Base-by-base conservation (phyloP, 2,113 vertebrate genomes). In the Trinectes maculatus region DNA sequence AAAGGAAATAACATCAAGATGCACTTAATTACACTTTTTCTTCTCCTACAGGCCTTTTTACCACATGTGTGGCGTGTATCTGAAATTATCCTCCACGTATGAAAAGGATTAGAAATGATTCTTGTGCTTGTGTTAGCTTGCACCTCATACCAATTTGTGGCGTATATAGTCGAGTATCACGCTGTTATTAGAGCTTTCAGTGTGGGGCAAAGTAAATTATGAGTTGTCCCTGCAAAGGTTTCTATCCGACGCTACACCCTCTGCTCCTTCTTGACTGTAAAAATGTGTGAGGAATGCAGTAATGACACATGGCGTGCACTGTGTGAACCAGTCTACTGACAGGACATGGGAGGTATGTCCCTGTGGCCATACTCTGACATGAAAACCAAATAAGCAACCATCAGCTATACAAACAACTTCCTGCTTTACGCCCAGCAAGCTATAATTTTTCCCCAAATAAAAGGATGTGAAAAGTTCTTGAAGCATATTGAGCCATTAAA, bases 61-160 rank as follows among this genome's bases (percentile, higher is more conserved):
- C 85, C 64, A 80, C 86, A 91, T 90, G 89, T 91, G 91, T 91
- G 87, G 91, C 72, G 55, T 82, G 65, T 64, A 83, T 88, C 79
- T 89, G 79, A 90, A 85, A 89, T 90, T 89, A 86, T 83, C 85
- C 72, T 90, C 48, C 61, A 71, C 60, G 78, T 83, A 86, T 81
- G 74, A 81, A 82, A 59, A 77, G 76, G 79, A 81, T 82, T 83
- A 79, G 66, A 62, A 42, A 49, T 67, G 75, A 84, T 84, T 83
- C 64, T 64, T 8, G 6, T 73, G 72, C 92, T 73, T 86, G 91
- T 80, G 75, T 85, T 80, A 85, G 81, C 91, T 89, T 91, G 91
- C 73, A 82, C 26, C 75, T 83, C 73, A 53, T 74, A 54, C 77
- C 85, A 84, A 85, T 89, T 88, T 91, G 83, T 79, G 79, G 78